Percentiles rank a stretch among this genome's conserved stretches.
phyloP scores from a whole-genome alignment of 92 coral and sea anemone genomes.

The Palythoa grandiflora region DNA sequence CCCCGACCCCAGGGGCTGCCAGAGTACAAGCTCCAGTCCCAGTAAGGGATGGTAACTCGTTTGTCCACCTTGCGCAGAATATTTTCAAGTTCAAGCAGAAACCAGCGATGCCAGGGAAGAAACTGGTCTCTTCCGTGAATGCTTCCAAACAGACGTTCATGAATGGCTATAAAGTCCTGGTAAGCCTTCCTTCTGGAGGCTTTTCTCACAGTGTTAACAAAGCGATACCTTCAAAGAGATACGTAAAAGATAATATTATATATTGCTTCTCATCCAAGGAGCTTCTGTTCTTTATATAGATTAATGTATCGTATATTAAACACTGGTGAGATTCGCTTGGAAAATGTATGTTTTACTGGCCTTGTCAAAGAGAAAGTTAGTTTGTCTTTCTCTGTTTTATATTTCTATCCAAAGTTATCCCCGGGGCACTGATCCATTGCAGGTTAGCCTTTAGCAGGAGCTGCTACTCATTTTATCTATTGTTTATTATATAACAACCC shows the following conservation, averaged over 20 bases:
- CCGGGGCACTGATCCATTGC: too few relatives aligned
- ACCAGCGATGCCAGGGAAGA: slow-evolving; percentile 91
- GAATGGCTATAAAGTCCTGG: slow-evolving; percentile 64
- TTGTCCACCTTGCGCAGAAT: slow-evolving; percentile 71
- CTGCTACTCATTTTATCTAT: too few relatives aligned
- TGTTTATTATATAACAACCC: too few relatives aligned
- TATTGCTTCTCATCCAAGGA: too few relatives aligned
- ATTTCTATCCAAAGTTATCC: neutral
- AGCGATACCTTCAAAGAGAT: slow-evolving; percentile 57
- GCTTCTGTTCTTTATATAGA: too few relatives aligned
- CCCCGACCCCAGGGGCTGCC: slow-evolving; percentile 70
- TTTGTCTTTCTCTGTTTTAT: neutral
- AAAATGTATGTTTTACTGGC: neutral
- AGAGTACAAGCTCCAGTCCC: slow-evolving; percentile 86
- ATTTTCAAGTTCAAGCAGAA: slow-evolving; percentile 77
- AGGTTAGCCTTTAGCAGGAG: too few relatives aligned
- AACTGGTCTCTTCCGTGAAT: slow-evolving; percentile 71
- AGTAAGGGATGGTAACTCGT: slow-evolving; percentile 77
- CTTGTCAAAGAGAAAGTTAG: neutral
- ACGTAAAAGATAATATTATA: neutral
- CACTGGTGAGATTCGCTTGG: too few relatives aligned
- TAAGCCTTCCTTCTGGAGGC: slow-evolving; percentile 64
- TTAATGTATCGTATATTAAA: too few relatives aligned
- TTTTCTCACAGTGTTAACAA: slow-evolving; percentile 54
- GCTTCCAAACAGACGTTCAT: slow-evolving; percentile 62